These are phyloP conservation scores for Geotrypetes seraphini DNA, from an alignment of 2,797 vertebrate species.

Conservation along the genomic window DNA sequence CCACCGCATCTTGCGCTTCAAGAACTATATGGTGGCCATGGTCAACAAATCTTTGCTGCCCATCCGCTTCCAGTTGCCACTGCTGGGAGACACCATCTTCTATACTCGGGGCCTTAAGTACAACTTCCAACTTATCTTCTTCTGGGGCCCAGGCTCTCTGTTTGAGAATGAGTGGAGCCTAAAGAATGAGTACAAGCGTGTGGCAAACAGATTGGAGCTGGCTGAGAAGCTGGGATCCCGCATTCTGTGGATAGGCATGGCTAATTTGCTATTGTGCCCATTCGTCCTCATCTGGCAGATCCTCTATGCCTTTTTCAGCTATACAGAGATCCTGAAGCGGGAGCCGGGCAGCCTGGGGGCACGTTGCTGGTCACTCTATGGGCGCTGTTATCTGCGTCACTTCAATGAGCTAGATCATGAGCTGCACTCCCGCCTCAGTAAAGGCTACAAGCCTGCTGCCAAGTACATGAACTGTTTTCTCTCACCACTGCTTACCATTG, in stretches of 20 bases:
- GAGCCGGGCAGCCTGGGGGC: slow-evolving; percentile 93
- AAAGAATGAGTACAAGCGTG: slow-evolving; percentile 87
- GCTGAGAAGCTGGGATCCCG: slow-evolving; percentile 85
- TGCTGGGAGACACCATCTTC: slow-evolving; percentile 78
- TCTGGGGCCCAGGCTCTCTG: slow-evolving; percentile 94
- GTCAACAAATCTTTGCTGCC: slow-evolving; percentile 95
- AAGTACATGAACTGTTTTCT: slow-evolving; percentile 99
- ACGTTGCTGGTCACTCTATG: slow-evolving; percentile 94
- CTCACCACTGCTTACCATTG: slow-evolving; percentile 83
- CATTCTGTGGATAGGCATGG: slow-evolving; percentile 93
- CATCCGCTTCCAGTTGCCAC: slow-evolving; percentile 76
- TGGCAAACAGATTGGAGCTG: slow-evolving; percentile 84
- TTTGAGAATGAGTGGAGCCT: slow-evolving; percentile 97
- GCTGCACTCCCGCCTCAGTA: slow-evolving; percentile 89
- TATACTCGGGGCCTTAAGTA: slow-evolving; percentile 95
- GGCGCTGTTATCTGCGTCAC: slow-evolving; percentile 92
- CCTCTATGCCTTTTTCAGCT: slow-evolving; percentile 96
- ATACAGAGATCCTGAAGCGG: slow-evolving; percentile 90
- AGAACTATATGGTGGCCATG: slow-evolving; percentile 98
- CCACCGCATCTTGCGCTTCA: slow-evolving; percentile 94
- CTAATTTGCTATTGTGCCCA: slow-evolving; percentile 91
- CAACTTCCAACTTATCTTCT: slow-evolving; percentile 97
- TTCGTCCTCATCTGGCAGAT: slow-evolving; percentile 98
- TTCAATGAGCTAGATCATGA: slow-evolving; percentile 96
- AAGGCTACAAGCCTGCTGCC: slow-evolving; percentile 92